Conservation (phyloP, 2,113 vertebrate genomes). For the Poeciliopsis turrubarensis region DNA sequence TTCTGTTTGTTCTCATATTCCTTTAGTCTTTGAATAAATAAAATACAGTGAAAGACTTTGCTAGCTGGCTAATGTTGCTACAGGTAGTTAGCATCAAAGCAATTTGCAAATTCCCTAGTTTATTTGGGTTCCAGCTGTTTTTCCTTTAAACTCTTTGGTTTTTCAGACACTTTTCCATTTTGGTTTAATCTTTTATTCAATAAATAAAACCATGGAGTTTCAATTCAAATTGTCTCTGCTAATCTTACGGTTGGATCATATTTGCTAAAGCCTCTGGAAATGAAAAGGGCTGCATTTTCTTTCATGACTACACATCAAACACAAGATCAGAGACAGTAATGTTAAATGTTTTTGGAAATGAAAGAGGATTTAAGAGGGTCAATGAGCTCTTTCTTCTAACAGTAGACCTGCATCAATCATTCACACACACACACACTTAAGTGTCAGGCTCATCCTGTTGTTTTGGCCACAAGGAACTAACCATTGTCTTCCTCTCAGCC, state of each 20-base stretch:
- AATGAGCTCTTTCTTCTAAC: slow-evolving; percentile 19
- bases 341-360: background rate
- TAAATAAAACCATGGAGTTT: no score
- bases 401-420: slow-evolving; percentile 19
- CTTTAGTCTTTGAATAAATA: background rate
- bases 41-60: background rate
- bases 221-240: background rate
- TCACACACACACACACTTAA: slow-evolving; percentile 30
- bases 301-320: background rate
- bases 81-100: no score
- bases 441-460: slow-evolving; percentile 76
- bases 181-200: no score
- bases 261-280: background rate
- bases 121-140: no score
- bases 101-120: no score
- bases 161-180: no score
- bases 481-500: slow-evolving; percentile 70
- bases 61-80: no score
- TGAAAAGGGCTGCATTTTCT: background rate
- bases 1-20: background rate
- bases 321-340: background rate
- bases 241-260: background rate
- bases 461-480: slow-evolving; percentile 72
- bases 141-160: no score
- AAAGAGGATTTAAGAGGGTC: background rate